These are phyloP conservation scores for Halichoerus grypus DNA, from an alignment of 2,113 vertebrate genomes.

Conservation along the genomic window DNA sequence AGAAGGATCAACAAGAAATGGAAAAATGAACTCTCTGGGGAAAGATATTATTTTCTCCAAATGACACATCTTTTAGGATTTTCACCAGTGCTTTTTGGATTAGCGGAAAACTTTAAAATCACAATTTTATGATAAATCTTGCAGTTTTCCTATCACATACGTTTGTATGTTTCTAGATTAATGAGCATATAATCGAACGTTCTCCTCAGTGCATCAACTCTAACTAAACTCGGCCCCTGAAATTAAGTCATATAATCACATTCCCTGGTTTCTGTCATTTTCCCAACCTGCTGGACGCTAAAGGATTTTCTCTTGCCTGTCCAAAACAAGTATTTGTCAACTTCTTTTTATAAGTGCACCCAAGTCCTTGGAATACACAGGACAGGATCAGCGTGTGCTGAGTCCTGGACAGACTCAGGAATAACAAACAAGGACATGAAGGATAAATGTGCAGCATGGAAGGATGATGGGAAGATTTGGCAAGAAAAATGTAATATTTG, in stretches of 20 bases:
- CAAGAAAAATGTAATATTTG: neutral
- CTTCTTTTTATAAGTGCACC: neutral
- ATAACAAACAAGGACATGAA: neutral
- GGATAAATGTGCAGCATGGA: neutral
- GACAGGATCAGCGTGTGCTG: neutral
- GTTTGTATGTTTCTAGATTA: neutral
- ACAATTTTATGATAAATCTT: neutral
- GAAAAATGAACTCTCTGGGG: slow-evolving; percentile 35
- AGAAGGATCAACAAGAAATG: slow-evolving; percentile 18
- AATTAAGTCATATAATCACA: neutral
- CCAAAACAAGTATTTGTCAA: neutral
- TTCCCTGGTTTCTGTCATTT: neutral
- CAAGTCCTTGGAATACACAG: neutral
- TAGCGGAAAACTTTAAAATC: neutral
- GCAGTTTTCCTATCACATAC: neutral
- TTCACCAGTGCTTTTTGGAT: neutral
- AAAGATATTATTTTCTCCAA: slow-evolving; percentile 5
- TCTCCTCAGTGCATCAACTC: neutral
- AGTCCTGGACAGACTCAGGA: neutral
- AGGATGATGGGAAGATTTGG: neutral
- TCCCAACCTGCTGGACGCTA: neutral
- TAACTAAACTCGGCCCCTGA: neutral
- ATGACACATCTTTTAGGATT: slow-evolving; percentile 46
- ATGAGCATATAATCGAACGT: neutral
- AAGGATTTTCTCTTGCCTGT: neutral